These are phyloP conservation scores for Meloidogyne floridensis DNA, from an alignment of 1,140 invertebrate genomes.

Conservation along the genomic window DNA sequence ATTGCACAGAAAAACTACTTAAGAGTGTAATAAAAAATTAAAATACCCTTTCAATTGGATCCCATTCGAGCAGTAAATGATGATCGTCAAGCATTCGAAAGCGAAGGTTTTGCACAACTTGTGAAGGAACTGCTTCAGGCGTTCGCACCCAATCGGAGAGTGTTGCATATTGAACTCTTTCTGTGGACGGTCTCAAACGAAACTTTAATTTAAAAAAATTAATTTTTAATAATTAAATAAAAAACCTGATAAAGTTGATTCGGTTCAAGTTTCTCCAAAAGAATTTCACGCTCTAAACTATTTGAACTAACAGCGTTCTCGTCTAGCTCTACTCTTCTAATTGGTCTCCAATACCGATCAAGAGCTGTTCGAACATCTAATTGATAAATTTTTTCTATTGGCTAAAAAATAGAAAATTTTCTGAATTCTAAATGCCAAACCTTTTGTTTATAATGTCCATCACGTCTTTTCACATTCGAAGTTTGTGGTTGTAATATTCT, in stretches of 20 bases:
- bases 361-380: conserved; percentile 41
- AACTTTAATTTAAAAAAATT: conserved; percentile 41
- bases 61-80: conserved; percentile 51
- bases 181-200: conserved; percentile 30
- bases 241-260: conserved; percentile 49
- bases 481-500: conserved; percentile 14
- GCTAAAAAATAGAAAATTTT: no score
- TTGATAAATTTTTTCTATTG: conserved; percentile 15
- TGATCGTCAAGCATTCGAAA: conserved; percentile 43
- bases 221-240: not conserved
- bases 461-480: no score
- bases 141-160: conserved; percentile 45
- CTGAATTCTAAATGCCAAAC: no score
- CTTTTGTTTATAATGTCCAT: no score
- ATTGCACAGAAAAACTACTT: no score
- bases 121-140: conserved; percentile 34
- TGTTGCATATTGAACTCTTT: not conserved
- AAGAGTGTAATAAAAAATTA: not conserved
- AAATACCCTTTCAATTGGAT: conserved; percentile 47
- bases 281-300: not conserved
- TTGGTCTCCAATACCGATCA: conserved; percentile 41
- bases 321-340: conserved; percentile 17
- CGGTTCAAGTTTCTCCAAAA: conserved; percentile 35
- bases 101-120: conserved; percentile 43
- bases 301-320: no score